These are phyloP conservation scores for Aphrophora alni DNA, from an alignment of 2,888 invertebrate genomes.

Conservation along the genomic window DNA sequence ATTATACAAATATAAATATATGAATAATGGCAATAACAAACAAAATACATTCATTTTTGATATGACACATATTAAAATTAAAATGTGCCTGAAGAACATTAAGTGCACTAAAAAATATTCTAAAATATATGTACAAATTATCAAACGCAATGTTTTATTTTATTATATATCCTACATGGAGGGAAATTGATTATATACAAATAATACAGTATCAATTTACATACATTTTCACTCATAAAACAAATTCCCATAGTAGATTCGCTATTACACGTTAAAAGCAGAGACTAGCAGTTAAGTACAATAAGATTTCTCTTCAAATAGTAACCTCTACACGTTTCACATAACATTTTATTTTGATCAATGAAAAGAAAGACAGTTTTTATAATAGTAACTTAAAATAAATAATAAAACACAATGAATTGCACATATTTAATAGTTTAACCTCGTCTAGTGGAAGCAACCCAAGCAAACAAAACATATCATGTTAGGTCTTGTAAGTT, in stretches of 20 bases:
- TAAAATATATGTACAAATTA: not conserved
- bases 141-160: not conserved
- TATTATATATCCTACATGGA: not conserved
- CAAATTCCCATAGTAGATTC: not conserved
- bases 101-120: not conserved
- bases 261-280: not conserved
- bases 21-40: not conserved
- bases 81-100: not conserved
- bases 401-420: too few species aligned
- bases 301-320: not conserved
- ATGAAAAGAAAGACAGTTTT: too few species aligned
- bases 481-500: too few species aligned
- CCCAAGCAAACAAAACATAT: too few species aligned
- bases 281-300: not conserved
- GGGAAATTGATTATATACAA: conserved; percentile 6
- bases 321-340: not conserved
- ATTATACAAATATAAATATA: too few species aligned
- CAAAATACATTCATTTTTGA: not conserved
- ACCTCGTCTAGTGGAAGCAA: too few species aligned
- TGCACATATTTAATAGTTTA: too few species aligned
- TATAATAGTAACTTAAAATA: too few species aligned
- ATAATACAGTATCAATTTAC: not conserved
- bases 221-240: not conserved
- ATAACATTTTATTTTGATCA: not conserved
- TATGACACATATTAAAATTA: not conserved